Base-by-base conservation (phyloP, 2,113 vertebrate genomes). In the Microtus montanus region DNA sequence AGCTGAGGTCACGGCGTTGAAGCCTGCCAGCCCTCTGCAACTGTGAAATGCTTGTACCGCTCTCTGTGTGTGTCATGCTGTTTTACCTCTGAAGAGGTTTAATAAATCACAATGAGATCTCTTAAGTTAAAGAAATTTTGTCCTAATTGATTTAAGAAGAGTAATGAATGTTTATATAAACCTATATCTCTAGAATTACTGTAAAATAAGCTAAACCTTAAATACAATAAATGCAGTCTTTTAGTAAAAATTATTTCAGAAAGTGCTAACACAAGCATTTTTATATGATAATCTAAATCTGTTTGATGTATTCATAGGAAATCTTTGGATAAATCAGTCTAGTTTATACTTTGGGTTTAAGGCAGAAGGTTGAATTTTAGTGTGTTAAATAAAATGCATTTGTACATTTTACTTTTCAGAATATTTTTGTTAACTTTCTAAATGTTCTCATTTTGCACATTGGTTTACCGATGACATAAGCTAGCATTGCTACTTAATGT, bases 221-320 rank as follows among this genome's bases (percentile, higher is more conserved):
- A 95, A 77, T 85, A 80, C 5, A 90, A 75, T 79, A 94, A 77
- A 41, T 89, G n/a, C 68, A 91, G n/a, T 0, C 19, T 83, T 89
- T 94, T 74, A 89, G 80, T 68, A 85, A 92, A 96, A 82, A 92
- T 52, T 86, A 52, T 92, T 91, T 82, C 44, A 95, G 89, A 71
- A 90, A 89, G 13, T 93, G 22, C 13, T 87, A 61, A 87, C 58
- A 87, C 41, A 92, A 92, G 49, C 33, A 91, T 73, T 93, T 96
- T 95, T 61, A 86, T 79, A 63, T 85, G 28, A 74, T 84, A 44
- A 92, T 79, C 28, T 79, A 88, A 87, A 70, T 91, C 89, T 44
- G 30, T 38, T 54, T 88, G 82, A 83, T 28, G 38, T 47, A 75
- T 71, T 24, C 7, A 78, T 80, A 88, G 64, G 71, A 93, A 93